Evolutionary conservation across 2,113 vertebrate genomes (phyloP), one percentile per base, ranked within the genome.

Genomic region (Cochlearius cochlearius): DNA sequence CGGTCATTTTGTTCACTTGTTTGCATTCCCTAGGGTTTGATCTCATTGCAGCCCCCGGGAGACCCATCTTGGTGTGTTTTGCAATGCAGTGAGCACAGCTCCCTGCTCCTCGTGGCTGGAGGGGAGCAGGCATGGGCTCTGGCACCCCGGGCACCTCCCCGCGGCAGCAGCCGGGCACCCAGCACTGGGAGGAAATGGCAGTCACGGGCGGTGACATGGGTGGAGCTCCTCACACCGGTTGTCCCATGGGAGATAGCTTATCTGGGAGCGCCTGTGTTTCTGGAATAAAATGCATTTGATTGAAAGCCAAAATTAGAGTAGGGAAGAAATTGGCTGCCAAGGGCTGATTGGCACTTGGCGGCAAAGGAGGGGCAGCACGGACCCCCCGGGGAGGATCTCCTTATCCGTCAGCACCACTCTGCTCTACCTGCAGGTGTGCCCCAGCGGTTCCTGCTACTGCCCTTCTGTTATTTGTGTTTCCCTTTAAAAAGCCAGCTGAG

Each of bases 201-300:
- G 68, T 26, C 16, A 1, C 6, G 12, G 45, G 19, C 7, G 22
- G 77, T 43, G 83, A 30, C 18, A 21, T 81, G 97, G 93, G 96
- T 96, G 94, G 77, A 88, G 81, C 80, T 85, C 84, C 53, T 86
- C 60, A 63, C n/a, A 63, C 82, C 27, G 27, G 47, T 98, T 98
- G 98, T 98, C 97, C 97, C 5, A 3, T 75, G 79, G 95, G 92
- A 98, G 98, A 98, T 98, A 98, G 95, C 96, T 97, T 98, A 98
- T 98, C 98, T 66, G 63, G 84, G 68, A 90, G 69, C 1, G 52
- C 93, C 90, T 80, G 77, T 89, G 94, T 97, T 95, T 95, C 97
- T 97, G 97, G 97, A 97, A 98, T 98, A 95, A 95, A 91, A 64
- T 81, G 38, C 86, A 89, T 97, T 96, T 98, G 97, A 97, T 94